These are phyloP conservation scores for Lepisosteus osseus DNA, from an alignment of 2,113 vertebrate genomes.

Conservation along the genomic window DNA sequence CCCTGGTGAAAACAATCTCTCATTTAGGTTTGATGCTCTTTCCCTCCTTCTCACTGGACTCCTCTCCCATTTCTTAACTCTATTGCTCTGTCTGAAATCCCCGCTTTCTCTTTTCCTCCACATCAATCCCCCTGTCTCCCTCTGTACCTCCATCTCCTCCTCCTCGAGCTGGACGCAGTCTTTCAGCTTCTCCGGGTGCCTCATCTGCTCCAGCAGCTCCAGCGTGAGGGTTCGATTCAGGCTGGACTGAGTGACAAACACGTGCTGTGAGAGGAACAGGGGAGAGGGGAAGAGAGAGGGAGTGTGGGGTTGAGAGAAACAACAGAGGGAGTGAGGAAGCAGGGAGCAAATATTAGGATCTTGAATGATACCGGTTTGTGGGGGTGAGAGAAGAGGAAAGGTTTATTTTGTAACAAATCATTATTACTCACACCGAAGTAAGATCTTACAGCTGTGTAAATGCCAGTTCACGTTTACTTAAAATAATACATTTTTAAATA, in stretches of 20 bases:
- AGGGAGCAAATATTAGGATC: neutral
- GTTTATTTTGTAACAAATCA: no score
- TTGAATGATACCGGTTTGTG: neutral
- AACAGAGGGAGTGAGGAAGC: no score
- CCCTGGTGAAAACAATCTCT: no score
- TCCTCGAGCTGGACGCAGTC: slow-evolving; percentile 60
- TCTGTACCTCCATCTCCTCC: slow-evolving; percentile 75
- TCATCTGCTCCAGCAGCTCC: slow-evolving; percentile 78
- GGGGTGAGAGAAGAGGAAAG: neutral
- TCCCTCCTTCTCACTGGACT: neutral
- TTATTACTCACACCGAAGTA: no score
- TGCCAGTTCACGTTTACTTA: no score
- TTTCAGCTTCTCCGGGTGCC: slow-evolving; percentile 73
- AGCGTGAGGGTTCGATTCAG: slow-evolving; percentile 71
- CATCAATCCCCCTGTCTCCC: neutral
- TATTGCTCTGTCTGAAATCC: neutral
- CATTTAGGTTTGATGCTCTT: no score
- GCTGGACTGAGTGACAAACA: slow-evolving; percentile 66
- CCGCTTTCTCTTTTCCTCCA: no score
- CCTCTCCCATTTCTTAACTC: neutral
- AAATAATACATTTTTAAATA: no score
- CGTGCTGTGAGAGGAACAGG: slow-evolving; percentile 53
- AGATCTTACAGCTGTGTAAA: no score
- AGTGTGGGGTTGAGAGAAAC: neutral
- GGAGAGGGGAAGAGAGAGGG: neutral